phyloP scores from a whole-genome alignment of 1,140 invertebrate species.

The Coenobita brevimanus region DNA sequence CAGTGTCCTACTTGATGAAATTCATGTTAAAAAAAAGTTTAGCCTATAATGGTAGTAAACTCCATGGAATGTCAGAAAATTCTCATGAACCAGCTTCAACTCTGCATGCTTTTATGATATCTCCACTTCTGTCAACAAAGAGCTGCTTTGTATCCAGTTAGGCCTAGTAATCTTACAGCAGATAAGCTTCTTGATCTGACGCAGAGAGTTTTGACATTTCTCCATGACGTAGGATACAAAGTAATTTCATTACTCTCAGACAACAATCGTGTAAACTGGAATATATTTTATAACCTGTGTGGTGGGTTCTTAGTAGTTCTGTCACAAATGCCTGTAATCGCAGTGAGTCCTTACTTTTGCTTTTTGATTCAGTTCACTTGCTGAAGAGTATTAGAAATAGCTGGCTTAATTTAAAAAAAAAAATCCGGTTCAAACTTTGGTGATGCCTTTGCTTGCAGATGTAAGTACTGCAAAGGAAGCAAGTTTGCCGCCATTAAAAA shows the following conservation, averaged over 20 bases:
- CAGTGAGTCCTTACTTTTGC: conserved; percentile 2
- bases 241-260: conserved; percentile 21
- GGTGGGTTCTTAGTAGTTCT: background rate
- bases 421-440: conserved; percentile 5
- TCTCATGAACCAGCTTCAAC: background rate
- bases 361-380: no score
- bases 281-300: conserved; percentile 23
- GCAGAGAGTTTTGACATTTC: background rate
- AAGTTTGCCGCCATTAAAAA: no score
- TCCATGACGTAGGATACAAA: background rate
- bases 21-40: no score
- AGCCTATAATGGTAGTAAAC: background rate
- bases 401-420: background rate
- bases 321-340: conserved; percentile 8
- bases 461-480: no score
- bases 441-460: conserved; percentile 6
- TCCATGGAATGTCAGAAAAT: background rate
- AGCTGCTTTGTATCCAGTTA: background rate
- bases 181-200: background rate
- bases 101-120: conserved; percentile 2
- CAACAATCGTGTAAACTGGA: conserved; percentile 24
- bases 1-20: no score
- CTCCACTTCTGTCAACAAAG: background rate
- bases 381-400: conserved; percentile 10
- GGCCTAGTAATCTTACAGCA: background rate